phyloP scores from a whole-genome alignment of 2,113 vertebrate species.

The Mohoua ochrocephala region DNA sequence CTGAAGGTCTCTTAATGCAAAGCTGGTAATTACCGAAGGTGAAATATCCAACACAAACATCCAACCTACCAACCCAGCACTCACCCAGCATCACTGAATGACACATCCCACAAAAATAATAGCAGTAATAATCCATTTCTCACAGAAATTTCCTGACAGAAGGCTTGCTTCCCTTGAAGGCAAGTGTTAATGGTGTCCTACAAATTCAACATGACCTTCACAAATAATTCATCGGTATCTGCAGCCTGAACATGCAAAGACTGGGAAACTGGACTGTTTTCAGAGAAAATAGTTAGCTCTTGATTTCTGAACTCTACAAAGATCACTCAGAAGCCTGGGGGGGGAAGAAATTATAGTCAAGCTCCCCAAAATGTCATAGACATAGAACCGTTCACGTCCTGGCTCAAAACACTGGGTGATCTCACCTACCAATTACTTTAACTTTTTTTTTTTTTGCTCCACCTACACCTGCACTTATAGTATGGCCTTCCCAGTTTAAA shows the following conservation, averaged over 20 bases:
- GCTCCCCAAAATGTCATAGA: neutral
- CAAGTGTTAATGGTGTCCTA: neutral
- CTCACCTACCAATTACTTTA: neutral
- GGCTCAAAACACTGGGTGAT: neutral
- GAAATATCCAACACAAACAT: neutral
- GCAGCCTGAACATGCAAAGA: neutral
- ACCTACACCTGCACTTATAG: neutral
- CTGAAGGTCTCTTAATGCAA: neutral
- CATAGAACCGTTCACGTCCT: rapidly evolving
- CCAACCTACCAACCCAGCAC: neutral
- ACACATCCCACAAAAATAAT: neutral
- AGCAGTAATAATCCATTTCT: conserved; percentile 8
- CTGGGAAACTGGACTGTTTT: neutral
- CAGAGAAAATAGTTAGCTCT: neutral
- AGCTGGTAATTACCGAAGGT: neutral
- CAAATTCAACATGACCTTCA: conserved; percentile 7
- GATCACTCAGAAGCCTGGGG: neutral
- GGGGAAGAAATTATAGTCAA: neutral
- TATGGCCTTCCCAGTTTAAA: neutral
- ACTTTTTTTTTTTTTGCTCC: neutral
- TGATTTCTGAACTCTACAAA: neutral
- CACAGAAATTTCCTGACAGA: conserved; percentile 1
- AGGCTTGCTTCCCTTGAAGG: neutral
- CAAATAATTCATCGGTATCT: neutral
- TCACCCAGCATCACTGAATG: neutral